phyloP scores from a whole-genome alignment of 2,113 vertebrate genomes.

The Thamnaconus septentrionalis region DNA sequence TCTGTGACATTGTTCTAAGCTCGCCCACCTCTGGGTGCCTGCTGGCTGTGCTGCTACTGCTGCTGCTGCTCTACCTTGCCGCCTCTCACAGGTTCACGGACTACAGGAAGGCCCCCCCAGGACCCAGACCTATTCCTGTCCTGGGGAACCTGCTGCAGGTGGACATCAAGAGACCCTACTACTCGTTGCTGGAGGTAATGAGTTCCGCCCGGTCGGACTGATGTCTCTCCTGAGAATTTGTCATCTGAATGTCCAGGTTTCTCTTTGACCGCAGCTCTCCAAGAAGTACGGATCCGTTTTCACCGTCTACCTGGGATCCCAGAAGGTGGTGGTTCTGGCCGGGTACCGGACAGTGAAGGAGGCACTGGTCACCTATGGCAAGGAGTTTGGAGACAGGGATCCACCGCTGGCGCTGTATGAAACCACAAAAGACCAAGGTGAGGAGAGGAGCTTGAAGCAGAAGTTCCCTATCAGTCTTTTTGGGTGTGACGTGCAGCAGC shows the following conservation, averaged over 20 bases:
- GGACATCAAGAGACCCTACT: conserved; percentile 18
- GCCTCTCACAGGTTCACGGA: background rate
- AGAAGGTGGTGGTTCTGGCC: conserved; percentile 49
- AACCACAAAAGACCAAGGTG: conserved; percentile 9
- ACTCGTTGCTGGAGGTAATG: conserved; percentile 23
- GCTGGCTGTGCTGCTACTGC: background rate
- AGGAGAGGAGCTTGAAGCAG: background rate
- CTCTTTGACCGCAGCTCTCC: conserved; percentile 20
- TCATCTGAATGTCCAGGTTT: too few relatives aligned
- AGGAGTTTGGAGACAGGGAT: conserved; percentile 27
- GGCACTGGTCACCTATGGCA: conserved; percentile 32
- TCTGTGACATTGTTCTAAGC: background rate
- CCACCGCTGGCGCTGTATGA: rapidly evolving
- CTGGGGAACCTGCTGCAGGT: conserved; percentile 56
- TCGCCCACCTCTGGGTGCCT: background rate
- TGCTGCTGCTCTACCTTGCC: background rate
- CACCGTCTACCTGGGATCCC: conserved; percentile 25
- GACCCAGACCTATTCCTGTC: conserved; percentile 20
- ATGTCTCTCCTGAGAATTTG: too few relatives aligned
- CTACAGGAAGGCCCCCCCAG: background rate
- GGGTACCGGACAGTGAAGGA: conserved; percentile 53
- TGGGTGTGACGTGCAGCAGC: background rate
- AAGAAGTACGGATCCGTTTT: conserved; percentile 48
- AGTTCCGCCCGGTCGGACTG: background rate
- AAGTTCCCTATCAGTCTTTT: too few relatives aligned